Evolutionary conservation across 2,113 vertebrate species (phyloP), one percentile per base, ranked within the genome.

Genomic region (Falcunculus frontatus): DNA sequence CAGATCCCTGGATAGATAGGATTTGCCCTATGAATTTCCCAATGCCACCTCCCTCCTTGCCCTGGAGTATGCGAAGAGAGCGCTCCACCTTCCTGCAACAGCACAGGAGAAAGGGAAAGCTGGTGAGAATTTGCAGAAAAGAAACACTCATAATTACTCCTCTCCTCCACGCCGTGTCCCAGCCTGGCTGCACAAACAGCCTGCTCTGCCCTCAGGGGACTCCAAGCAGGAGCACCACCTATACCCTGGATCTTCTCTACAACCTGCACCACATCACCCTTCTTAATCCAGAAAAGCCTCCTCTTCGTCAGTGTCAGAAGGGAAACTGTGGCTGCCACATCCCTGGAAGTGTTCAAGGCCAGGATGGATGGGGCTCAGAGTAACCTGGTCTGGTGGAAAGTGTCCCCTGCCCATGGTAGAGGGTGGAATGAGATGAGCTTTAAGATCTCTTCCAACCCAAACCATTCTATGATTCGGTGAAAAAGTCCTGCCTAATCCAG

Each of bases 151-250:
- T 33, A 39, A 4, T 7, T 39, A 52, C 8, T 56, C 29, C 53
- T 62, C 7, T n/a, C 11, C 23, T 35, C 39, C 30, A 9, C 1
- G 1, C 47, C 7, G 0, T 7, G n/a, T 27, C 39, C 44, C 29
- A 82, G 29, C 32, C 56, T 41, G 42, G 22, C 39, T 35, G 16
- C 21, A 32, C 18, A 18, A 29, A 37, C 35, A 57, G 55, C 37
- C 27, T 53, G 50, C 33, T 75, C 52, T 67, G 41, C 35, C 60
- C 11, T n/a, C 33, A 10, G 69, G 11, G 21, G 17, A 52, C 52
- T 37, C 46, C 42, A 56, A 41, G 52, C 47, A 50, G 6, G 7
- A 75, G 19, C 29, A 67, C 6, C 30, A 70, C 14, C 32, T 56
- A 7, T 21, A 69, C 4, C 14, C 46, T 33, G 16, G 10, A 64